Conservation (phyloP, 2,888 invertebrate genomes). For the Lordiphosa fenestrarum region DNA sequence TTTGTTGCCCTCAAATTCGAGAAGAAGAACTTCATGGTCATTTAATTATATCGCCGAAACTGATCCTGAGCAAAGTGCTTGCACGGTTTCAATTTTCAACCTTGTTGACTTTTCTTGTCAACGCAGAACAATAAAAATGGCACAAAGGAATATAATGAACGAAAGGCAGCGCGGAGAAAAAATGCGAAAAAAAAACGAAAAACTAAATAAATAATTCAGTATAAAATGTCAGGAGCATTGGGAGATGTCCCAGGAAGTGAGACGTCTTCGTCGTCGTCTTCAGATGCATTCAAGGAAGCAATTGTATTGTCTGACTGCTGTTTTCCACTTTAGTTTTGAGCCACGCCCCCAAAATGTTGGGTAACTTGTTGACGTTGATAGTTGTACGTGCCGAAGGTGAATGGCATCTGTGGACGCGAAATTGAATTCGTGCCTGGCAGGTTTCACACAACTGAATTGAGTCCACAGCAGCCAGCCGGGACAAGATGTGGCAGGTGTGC, state of each 20-base stretch:
- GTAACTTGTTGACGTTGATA: constrained; percentile 75
- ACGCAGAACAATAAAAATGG: constrained; percentile 56
- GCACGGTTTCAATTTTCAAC: constrained; percentile 43
- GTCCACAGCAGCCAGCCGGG: constrained; percentile 35
- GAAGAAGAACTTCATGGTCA: constrained; percentile 3
- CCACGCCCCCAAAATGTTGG: constrained; percentile 54
- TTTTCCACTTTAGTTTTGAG: constrained; percentile 64
- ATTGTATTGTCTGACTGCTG: constrained; percentile 72
- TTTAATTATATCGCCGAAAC: constrained; percentile 55
- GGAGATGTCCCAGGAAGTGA: constrained; percentile 33
- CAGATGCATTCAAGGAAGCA: constrained; percentile 70
- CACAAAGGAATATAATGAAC: constrained; percentile 29
- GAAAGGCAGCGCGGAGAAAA: constrained; percentile 54
- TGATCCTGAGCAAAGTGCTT: constrained; percentile 24
- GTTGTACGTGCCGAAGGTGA: constrained; percentile 74
- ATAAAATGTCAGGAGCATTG: constrained; percentile 67
- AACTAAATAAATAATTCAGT: constrained; percentile 75
- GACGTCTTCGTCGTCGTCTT: constrained; percentile 24
- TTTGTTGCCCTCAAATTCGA: constrained; percentile 18
- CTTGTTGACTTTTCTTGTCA: constrained; percentile 53
- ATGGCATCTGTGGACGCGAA: constrained; percentile 76
- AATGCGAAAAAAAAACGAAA: constrained; percentile 36
- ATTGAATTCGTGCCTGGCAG: constrained; percentile 70
- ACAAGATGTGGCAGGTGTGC: constrained; percentile 34
- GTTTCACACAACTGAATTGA: constrained; percentile 50